Evolutionary conservation across 2,888 invertebrate genomes (phyloP).

Genomic region (Scaptomyza flava): DNA sequence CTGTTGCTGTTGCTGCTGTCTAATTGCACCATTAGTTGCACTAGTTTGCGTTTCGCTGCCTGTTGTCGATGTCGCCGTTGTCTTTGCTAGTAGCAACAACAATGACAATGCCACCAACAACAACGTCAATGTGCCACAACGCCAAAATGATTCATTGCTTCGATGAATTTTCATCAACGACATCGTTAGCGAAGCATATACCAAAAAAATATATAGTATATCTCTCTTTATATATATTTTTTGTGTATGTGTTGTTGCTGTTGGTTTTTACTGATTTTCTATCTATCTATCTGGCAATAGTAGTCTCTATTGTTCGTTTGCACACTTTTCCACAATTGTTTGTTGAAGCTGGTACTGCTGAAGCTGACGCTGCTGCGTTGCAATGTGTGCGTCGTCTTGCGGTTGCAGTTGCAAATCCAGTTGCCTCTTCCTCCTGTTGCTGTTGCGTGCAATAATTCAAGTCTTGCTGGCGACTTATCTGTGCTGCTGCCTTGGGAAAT

Average conservation of each 20-base stretch:
- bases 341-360: conserved; percentile 10
- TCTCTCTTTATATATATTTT: conserved; percentile 17
- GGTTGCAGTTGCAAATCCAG: conserved; percentile 52
- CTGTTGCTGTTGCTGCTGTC: conserved; percentile 58
- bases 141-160: conserved; percentile 81
- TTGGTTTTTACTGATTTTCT: conserved; percentile 59
- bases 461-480: conserved; percentile 83
- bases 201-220: conserved; percentile 47
- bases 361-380: conserved; percentile 53
- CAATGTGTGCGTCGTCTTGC: conserved; percentile 59
- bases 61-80: conserved; percentile 37
- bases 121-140: conserved; percentile 67
- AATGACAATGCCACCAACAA: conserved; percentile 62
- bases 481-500: conserved; percentile 73
- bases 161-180: conserved; percentile 81
- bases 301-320: conserved; percentile 68
- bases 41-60: conserved; percentile 70
- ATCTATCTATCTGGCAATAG: conserved; percentile 39
- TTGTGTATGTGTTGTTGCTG: conserved; percentile 29
- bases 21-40: conserved; percentile 80
- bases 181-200: conserved; percentile 80
- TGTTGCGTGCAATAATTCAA: conserved; percentile 81
- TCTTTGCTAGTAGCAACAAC: conserved; percentile 38
- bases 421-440: conserved; percentile 25
- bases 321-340: conserved; percentile 79